phyloP scores from a whole-genome alignment of 2,888 invertebrate genomes.

The Bellardia pandia region DNA sequence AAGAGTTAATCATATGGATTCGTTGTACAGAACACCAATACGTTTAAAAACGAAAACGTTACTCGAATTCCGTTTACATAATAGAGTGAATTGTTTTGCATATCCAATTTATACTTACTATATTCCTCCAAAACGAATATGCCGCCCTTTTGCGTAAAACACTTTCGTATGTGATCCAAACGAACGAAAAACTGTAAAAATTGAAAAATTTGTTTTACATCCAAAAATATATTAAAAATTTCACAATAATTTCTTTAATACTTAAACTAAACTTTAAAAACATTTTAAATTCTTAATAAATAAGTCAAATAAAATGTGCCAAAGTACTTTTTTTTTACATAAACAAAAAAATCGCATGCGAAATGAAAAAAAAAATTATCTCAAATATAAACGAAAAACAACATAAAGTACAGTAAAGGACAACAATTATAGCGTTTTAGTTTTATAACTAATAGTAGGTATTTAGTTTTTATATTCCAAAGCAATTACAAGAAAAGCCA shows the following conservation, averaged over 20 bases:
- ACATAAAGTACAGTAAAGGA: conserved; percentile 73
- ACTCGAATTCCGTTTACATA: too few relatives aligned
- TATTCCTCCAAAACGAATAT: conserved; percentile 99
- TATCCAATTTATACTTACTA: conserved; percentile 90
- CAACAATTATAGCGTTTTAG: conserved; percentile 67
- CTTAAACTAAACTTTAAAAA: conserved; percentile 47
- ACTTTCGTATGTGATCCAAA: conserved; percentile 99
- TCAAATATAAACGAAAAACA: conserved; percentile 69
- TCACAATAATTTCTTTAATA: not conserved
- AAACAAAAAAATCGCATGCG: conserved; percentile 60
- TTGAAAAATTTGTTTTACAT: conserved; percentile 53
- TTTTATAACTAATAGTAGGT: conserved; percentile 52
- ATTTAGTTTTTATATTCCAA: conserved; percentile 47
- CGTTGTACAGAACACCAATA: too few relatives aligned
- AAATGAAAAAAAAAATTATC: conserved; percentile 57
- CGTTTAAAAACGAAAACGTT: too few relatives aligned
- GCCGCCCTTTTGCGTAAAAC: conserved; percentile 99
- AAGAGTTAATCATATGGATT: too few relatives aligned
- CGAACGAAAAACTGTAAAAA: conserved; percentile 98
- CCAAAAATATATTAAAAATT: conserved; percentile 5
- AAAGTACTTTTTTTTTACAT: conserved; percentile 25
- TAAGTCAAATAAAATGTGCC: conserved; percentile 36
- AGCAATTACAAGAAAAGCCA: conserved; percentile 47
- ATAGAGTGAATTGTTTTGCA: too few relatives aligned
- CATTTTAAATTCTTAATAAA: not conserved